Base-by-base conservation (phyloP, 2,797 vertebrate species). In the Borostomias antarcticus region DNA sequence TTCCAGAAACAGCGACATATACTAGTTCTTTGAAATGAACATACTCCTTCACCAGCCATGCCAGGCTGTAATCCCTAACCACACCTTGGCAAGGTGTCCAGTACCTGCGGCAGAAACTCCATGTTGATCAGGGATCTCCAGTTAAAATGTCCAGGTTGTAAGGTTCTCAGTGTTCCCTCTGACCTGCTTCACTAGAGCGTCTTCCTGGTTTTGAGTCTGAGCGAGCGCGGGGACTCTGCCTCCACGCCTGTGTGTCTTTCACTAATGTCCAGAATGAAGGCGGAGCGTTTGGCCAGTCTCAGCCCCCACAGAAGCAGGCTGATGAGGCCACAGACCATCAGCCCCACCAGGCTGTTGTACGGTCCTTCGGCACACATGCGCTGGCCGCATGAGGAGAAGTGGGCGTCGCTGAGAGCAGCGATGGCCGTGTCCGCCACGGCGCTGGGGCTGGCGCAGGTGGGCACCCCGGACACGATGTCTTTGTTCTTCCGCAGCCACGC, bases 401-500 rank as follows among this genome's bases (percentile, higher is more conserved):
- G 64, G 8, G 73, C 66, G 11, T 89, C 85, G 0, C 25, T 60
- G 45, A 95, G 87, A 6, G 88, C 70, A 25, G 56, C n/a, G 52
- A 94, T 70, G 29, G 77, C 37, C 64, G 51, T 91, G 28, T 73
- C 70, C 19, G 82, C 80, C 65, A 93, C 83, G 21, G 74, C 60
- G 43, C 69, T 29, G 0, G 93, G 94, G 47, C 86, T 88, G 72
- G 79, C 70, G 52, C 93, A 95, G 15, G 35, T 76, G 0, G 91
- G 82, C 15, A 72, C 69, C 37, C 21, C 62, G 0, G 64, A 30
- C 6, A 79, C 62, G 2, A 70, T 10, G 0, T 23, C 84, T 52
- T 17, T 66, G 75, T 91, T 92, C 62, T 71, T 89, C 68, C 81
- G 74, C 51, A 95, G 68, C 94, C 93, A 95, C 76, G 74, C 79